Conservation (phyloP, 2,888 invertebrate species). For the Oscheius sp. region DNA sequence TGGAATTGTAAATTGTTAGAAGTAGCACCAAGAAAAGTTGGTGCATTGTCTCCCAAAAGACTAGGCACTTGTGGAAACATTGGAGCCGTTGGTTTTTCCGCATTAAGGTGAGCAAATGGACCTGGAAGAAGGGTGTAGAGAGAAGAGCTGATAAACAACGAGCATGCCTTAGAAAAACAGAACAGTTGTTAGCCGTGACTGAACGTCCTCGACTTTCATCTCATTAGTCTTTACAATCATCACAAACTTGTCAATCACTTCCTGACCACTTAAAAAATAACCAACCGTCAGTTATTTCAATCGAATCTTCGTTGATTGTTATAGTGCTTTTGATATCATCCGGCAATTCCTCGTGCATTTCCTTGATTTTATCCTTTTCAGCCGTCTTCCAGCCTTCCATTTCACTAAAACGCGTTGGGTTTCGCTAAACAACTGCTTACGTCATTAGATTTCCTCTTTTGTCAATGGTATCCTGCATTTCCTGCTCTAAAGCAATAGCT, state of each 20-base stretch:
- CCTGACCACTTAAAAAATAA: slow-evolving; percentile 3
- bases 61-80: slow-evolving; percentile 22
- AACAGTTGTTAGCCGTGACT: slow-evolving; percentile 12
- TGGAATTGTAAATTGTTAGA: too few relatives aligned
- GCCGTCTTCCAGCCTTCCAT: slow-evolving; percentile 31
- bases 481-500: slow-evolving; percentile 13
- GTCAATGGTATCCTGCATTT: slow-evolving; percentile 8
- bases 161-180: background rate
- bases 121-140: background rate
- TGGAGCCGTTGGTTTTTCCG: background rate
- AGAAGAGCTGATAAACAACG: background rate
- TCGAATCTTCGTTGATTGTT: slow-evolving; percentile 13
- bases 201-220: slow-evolving; percentile 8
- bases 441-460: slow-evolving; percentile 11
- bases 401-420: too few relatives aligned
- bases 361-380: slow-evolving; percentile 37
- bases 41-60: slow-evolving; percentile 1
- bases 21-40: too few relatives aligned
- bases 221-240: slow-evolving; percentile 11
- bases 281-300: slow-evolving; percentile 20
- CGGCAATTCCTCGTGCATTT: slow-evolving; percentile 40
- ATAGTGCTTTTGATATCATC: slow-evolving; percentile 43
- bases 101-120: background rate
- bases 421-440: background rate
- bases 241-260: slow-evolving; percentile 10